phyloP scores from a whole-genome alignment of 2,888 invertebrate genomes.

The Xiphydria camelus region DNA sequence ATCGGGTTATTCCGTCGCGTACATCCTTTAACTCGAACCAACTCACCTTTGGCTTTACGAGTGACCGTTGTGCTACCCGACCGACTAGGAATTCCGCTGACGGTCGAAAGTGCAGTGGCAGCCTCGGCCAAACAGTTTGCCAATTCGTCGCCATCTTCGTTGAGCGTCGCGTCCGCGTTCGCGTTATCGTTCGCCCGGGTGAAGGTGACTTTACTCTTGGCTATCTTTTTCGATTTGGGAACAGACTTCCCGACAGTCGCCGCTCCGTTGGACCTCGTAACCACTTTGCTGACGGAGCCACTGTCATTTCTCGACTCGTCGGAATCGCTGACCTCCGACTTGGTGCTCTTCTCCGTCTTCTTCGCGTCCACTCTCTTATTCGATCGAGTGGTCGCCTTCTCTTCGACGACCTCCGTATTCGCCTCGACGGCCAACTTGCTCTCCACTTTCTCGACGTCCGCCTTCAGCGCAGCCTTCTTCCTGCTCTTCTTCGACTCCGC shows the following conservation, averaged over 20 bases:
- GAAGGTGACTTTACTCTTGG: slow-evolving; percentile 40
- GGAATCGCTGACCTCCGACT: slow-evolving; percentile 17
- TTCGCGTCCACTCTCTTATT: slow-evolving; percentile 20
- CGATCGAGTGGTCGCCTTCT: slow-evolving; percentile 18
- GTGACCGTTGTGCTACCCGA: slow-evolving; percentile 28
- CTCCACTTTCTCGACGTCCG: slow-evolving; percentile 14
- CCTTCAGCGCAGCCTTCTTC: slow-evolving; percentile 22
- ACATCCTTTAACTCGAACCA: no score
- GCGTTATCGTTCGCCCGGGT: slow-evolving; percentile 24
- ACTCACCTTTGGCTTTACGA: slow-evolving; percentile 43
- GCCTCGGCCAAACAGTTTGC: slow-evolving; percentile 54
- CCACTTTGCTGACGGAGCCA: slow-evolving; percentile 23
- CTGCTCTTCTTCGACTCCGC: slow-evolving; percentile 32
- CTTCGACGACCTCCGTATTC: slow-evolving; percentile 8
- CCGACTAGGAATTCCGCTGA: slow-evolving; percentile 28
- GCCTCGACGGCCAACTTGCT: slow-evolving; percentile 9
- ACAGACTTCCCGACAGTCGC: slow-evolving; percentile 31
- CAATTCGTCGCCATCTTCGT: slow-evolving; percentile 47
- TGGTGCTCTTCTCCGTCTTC: slow-evolving; percentile 9
- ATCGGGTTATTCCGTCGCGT: neutral
- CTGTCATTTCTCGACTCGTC: slow-evolving; percentile 24
- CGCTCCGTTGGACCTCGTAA: slow-evolving; percentile 23
- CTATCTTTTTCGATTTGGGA: slow-evolving; percentile 40
- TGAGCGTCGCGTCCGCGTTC: slow-evolving; percentile 29
- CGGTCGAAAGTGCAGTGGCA: slow-evolving; percentile 49